phyloP scores from a whole-genome alignment of 1,140 invertebrate genomes.

The Drosophila pectinifera region DNA sequence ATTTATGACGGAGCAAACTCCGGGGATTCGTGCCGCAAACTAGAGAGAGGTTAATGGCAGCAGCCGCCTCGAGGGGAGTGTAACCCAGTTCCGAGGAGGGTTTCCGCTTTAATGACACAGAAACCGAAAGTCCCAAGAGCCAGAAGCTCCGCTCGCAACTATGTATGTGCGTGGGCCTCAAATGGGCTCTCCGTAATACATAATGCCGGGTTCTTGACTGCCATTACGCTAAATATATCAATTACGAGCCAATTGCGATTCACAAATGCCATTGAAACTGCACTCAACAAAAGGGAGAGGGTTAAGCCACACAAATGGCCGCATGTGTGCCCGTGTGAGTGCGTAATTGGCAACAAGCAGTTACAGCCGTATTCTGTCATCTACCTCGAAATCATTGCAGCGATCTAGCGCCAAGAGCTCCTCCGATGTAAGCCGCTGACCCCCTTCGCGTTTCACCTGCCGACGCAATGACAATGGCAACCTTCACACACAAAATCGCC shows the following conservation, averaged over 20 bases:
- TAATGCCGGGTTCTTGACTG: slow-evolving; percentile 70
- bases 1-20: slow-evolving; percentile 46
- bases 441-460: too few relatives aligned
- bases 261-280: slow-evolving; percentile 81
- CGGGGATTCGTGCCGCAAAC: neutral
- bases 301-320: slow-evolving; percentile 9
- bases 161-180: slow-evolving; percentile 28
- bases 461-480: slow-evolving; percentile 66
- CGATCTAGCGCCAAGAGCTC: slow-evolving; percentile 41
- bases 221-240: slow-evolving; percentile 80
- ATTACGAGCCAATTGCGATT: slow-evolving; percentile 80
- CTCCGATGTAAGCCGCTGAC: too few relatives aligned
- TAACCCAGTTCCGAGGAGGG: slow-evolving; percentile 58
- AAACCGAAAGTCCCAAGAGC: slow-evolving; percentile 70
- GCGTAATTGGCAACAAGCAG: slow-evolving; percentile 44
- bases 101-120: slow-evolving; percentile 68
- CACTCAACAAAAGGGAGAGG: slow-evolving; percentile 58
- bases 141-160: slow-evolving; percentile 2
- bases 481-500: slow-evolving; percentile 84
- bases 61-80: slow-evolving; percentile 29
- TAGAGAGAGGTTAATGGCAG: slow-evolving; percentile 25
- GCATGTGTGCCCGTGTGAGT: slow-evolving; percentile 27
- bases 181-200: slow-evolving; percentile 44
- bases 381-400: slow-evolving; percentile 66
- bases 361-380: slow-evolving; percentile 65